phyloP scores from a whole-genome alignment of 2,797 vertebrate species.

The Hephaestus fuliginosus region DNA sequence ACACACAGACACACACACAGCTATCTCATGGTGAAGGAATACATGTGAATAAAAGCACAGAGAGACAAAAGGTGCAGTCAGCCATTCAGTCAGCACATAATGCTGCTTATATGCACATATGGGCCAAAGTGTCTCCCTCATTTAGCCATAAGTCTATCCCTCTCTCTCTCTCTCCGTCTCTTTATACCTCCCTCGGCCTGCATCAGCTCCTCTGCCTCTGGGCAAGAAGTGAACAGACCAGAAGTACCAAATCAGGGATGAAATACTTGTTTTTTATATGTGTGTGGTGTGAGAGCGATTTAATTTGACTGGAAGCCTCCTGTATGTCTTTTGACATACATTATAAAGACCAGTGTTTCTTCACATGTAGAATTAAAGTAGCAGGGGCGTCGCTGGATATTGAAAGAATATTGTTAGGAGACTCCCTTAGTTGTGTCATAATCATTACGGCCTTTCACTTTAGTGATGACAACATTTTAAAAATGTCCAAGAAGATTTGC shows the following conservation, averaged over 20 bases:
- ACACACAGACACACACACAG: conserved; percentile 6
- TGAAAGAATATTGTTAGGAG: background rate
- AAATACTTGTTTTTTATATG: conserved; percentile 51
- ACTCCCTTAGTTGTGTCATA: background rate
- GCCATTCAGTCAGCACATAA: background rate
- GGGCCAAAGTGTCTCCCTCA: conserved; percentile 44
- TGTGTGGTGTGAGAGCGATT: conserved; percentile 28
- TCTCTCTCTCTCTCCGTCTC: conserved; percentile 16
- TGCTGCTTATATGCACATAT: conserved; percentile 47
- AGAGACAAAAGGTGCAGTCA: conserved; percentile 6
- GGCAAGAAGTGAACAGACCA: conserved; percentile 59
- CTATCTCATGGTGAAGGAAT: background rate
- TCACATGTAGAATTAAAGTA: background rate
- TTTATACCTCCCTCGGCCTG: conserved; percentile 33
- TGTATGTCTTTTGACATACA: background rate
- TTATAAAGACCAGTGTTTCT: background rate
- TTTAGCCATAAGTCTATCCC: conserved; percentile 29
- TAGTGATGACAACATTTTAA: background rate
- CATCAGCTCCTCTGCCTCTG: conserved; percentile 49
- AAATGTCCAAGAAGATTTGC: background rate
- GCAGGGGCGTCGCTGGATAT: background rate
- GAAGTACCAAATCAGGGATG: conserved; percentile 57
- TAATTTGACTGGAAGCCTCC: conserved; percentile 39
- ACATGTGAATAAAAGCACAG: background rate
- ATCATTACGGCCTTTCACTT: background rate